Conservation (phyloP, 2,888 invertebrate genomes). For the Pandemis cinnamomeana region DNA sequence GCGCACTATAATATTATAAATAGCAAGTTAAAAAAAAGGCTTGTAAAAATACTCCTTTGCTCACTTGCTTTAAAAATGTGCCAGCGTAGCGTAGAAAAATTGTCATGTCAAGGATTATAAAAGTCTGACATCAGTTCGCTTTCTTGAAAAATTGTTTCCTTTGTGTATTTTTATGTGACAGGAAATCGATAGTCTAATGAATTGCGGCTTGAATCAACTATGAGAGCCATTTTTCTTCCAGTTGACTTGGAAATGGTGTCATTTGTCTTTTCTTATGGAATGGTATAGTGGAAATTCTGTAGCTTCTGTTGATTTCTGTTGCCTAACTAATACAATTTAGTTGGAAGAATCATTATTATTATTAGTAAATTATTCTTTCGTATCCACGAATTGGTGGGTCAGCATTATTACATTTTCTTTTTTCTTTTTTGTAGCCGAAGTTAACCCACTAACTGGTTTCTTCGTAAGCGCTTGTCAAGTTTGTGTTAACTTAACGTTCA, state of each 20-base stretch:
- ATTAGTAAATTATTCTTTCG: too few relatives aligned
- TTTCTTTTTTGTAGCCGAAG: too few relatives aligned
- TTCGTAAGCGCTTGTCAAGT: neutral
- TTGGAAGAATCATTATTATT: neutral
- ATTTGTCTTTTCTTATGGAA: constrained; percentile 26
- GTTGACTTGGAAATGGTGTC: constrained; percentile 13
- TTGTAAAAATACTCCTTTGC: too few relatives aligned
- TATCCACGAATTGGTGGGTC: too few relatives aligned
- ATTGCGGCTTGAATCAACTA: constrained; percentile 26
- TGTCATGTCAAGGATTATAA: constrained; percentile 28
- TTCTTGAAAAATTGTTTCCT: constrained; percentile 21
- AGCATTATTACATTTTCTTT: too few relatives aligned
- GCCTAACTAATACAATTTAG: neutral
- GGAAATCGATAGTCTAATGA: constrained; percentile 38
- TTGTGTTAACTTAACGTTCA: too few relatives aligned
- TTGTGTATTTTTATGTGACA: constrained; percentile 34
- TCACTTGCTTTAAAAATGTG: neutral
- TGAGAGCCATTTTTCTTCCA: constrained; percentile 24
- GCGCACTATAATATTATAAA: too few relatives aligned
- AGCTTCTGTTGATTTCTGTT: constrained; percentile 8
- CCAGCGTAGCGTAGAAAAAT: constrained; percentile 14
- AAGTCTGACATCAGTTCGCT: constrained; percentile 8
- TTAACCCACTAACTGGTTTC: neutral
- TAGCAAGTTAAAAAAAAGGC: too few relatives aligned
- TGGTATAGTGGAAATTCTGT: constrained; percentile 4